Base-by-base conservation (phyloP, 1,140 invertebrate genomes). In the Drosophila tristis region DNA sequence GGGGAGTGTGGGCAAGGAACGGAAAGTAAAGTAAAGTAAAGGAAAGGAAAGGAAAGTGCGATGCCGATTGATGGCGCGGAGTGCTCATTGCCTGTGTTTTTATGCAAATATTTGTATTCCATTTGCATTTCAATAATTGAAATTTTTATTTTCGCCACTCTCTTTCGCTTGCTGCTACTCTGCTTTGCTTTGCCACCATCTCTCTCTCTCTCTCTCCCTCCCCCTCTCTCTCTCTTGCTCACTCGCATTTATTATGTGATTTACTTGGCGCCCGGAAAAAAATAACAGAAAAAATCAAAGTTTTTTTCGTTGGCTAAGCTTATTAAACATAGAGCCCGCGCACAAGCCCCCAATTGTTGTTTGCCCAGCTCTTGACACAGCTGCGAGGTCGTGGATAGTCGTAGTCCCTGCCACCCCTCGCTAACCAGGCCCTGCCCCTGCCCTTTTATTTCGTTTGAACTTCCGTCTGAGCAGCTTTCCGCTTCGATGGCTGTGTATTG, bases 121-220 rank as follows among this genome's bases (percentile, higher is more conserved):
- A 84, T 84, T 84, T 84, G 80, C 80, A 84, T 84, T 85, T 85
- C 72, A 85, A 84, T 80, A 84, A 84, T 84, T 85, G 80, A 84
- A 84, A 80, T 76, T 85, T 80, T 84, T 84, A 73, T 76, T 65
- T n/a, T n/a, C n/a, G n/a, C n/a, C n/a, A n/a, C 75, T 50, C 48
- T 58, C n/a, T 55, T n/a, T n/a, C n/a, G n/a, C n/a, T n/a, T n/a
- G n/a, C n/a, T n/a, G n/a, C n/a, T 51, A 16, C 35, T 26, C 29
- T 45, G 2, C 11, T 39, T 13, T 39, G 11, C 11, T 35, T 8
- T n/a, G 16, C 31, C 55, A 4, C 13, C 11, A 3, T 39, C 20
- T 26, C 26, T 9, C 25, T 1, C 50, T 9, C 44, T 60, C 55
- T 35, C 16, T 20, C 29, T 13, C 35, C n/a, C n/a, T n/a, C n/a